phyloP scores from a whole-genome alignment of 2,888 invertebrate species.

The Athrips mouffetella region DNA sequence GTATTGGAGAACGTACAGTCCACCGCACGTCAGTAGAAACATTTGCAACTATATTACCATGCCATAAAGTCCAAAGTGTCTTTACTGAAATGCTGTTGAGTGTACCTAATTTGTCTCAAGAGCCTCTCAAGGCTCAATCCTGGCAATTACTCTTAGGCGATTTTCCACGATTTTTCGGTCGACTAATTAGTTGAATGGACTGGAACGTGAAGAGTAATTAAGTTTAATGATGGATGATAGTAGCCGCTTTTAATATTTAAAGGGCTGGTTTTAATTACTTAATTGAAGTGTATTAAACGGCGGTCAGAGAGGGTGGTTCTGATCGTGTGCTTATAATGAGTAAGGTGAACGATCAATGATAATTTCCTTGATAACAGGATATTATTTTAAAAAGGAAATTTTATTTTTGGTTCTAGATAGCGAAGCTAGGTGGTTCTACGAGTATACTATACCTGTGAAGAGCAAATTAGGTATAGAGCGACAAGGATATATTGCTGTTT shows the following conservation, averaged over 20 bases:
- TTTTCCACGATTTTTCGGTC: conserved; percentile 50
- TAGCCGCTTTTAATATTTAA: conserved; percentile 13
- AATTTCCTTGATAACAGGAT: too few relatives aligned
- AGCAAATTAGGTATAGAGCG: too few relatives aligned
- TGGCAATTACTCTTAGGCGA: conserved; percentile 61
- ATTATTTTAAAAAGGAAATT: neutral
- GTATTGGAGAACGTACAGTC: too few relatives aligned
- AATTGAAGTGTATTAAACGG: conserved; percentile 8
- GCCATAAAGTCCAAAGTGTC: too few relatives aligned
- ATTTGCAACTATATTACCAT: too few relatives aligned
- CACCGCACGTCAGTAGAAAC: too few relatives aligned
- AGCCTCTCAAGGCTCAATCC: conserved; percentile 52
- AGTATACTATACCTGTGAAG: too few relatives aligned
- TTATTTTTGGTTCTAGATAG: neutral
- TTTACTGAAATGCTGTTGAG: too few relatives aligned
- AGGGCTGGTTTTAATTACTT: conserved; percentile 8
- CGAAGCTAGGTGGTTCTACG: conserved; percentile 24
- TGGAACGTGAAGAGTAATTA: conserved; percentile 59
- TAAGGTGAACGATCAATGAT: too few relatives aligned
- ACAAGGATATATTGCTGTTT: too few relatives aligned
- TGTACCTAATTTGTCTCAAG: conserved; percentile 54
- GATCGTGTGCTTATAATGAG: neutral
- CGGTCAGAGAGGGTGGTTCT: neutral
- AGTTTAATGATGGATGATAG: conserved; percentile 64
- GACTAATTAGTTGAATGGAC: conserved; percentile 66